Conservation (phyloP, 2,888 invertebrate species). For the Conomelus anceps region DNA sequence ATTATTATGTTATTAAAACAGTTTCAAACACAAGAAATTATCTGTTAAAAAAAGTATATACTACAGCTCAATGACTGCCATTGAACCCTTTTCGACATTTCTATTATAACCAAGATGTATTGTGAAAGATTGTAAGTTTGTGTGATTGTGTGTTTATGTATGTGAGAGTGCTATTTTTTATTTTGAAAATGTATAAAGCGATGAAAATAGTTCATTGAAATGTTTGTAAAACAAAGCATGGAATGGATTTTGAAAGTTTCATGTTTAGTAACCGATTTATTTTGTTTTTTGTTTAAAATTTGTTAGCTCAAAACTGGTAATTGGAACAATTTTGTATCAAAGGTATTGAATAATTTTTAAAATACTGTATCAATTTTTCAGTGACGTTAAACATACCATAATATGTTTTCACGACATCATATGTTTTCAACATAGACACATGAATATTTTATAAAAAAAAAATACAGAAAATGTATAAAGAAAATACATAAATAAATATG, state of each 20-base stretch:
- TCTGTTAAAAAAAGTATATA: too few relatives aligned
- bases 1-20: background rate
- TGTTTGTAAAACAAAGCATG: background rate
- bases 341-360: background rate
- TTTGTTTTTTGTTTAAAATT: background rate
- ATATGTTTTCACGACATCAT: background rate
- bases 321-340: background rate
- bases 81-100: background rate
- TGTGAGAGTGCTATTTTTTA: background rate
- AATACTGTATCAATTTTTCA: too few relatives aligned
- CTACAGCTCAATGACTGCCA: background rate
- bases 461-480: background rate
- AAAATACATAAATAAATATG: background rate
- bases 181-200: background rate
- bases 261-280: background rate
- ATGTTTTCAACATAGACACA: background rate
- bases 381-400: too few relatives aligned
- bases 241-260: background rate
- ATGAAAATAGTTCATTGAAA: background rate
- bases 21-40: background rate
- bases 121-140: background rate
- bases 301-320: background rate
- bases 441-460: background rate
- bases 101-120: background rate
- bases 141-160: background rate